phyloP scores from a whole-genome alignment of 2,797 vertebrate genomes.

The Furcifer pardalis region DNA sequence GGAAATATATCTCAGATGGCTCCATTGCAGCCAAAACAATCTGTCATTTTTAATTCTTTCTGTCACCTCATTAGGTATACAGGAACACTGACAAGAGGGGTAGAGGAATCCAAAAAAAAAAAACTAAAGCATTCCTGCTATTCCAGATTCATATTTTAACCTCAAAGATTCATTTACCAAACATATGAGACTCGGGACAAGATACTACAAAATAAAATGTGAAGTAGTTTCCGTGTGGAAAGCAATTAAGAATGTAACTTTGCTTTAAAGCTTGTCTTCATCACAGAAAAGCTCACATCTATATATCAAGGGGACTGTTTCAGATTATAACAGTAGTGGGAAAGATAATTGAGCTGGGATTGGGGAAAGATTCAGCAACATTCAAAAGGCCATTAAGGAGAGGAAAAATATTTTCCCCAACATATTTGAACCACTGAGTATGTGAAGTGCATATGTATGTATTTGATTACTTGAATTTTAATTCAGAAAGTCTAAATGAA shows the following conservation, averaged over 20 bases:
- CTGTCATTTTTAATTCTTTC: slow-evolving; percentile 80
- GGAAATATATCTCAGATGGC: slow-evolving; percentile 69
- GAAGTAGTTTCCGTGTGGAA: slow-evolving; percentile 67
- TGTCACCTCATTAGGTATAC: slow-evolving; percentile 75
- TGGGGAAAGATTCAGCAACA: not conserved
- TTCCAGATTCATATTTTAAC: slow-evolving; percentile 52
- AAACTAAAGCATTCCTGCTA: slow-evolving; percentile 37
- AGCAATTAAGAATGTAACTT: slow-evolving; percentile 77
- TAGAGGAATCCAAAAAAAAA: slow-evolving; percentile 33
- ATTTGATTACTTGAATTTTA: not conserved
- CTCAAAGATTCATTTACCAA: slow-evolving; percentile 72
- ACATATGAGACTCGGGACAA: slow-evolving; percentile 62
- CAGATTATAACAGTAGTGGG: not conserved
- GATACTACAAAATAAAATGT: slow-evolving; percentile 64
- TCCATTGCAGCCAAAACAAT: slow-evolving; percentile 68
- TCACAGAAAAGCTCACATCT: slow-evolving; percentile 70
- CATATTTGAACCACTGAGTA: too few relatives aligned
- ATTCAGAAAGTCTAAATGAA: not conserved
- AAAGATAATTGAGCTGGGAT: not conserved
- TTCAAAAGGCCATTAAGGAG: not conserved
- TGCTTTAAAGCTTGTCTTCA: slow-evolving; percentile 66
- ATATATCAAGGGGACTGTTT: slow-evolving; percentile 58
- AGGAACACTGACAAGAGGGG: slow-evolving; percentile 50
- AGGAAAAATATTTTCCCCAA: not conserved
- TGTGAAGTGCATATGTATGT: too few relatives aligned